phyloP scores from a whole-genome alignment of 2,888 invertebrate genomes.

The Byasa hedistus region DNA sequence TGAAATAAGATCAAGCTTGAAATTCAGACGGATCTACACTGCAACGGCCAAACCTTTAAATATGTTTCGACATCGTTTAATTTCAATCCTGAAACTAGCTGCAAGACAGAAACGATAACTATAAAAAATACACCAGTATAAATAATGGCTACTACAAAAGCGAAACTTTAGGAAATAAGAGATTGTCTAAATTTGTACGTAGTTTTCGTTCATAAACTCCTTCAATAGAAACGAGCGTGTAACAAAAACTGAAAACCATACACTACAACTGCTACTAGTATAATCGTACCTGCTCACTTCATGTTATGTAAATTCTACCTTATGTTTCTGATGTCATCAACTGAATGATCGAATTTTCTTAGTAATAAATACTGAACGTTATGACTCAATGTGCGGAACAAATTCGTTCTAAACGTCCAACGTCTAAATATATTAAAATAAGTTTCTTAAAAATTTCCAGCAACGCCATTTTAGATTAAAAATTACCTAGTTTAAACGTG shows the following conservation, averaged over 20 bases:
- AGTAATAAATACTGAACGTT: slow-evolving; percentile 24
- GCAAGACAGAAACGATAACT: too few relatives aligned
- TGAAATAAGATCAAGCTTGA: background rate
- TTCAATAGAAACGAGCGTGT: background rate
- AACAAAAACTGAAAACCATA: background rate
- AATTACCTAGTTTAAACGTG: background rate
- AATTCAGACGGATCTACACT: background rate
- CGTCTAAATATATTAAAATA: slow-evolving; percentile 3
- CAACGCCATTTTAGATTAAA: slow-evolving; percentile 3
- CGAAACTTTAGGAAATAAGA: background rate
- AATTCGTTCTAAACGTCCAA: slow-evolving; percentile 15
- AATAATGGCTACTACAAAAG: too few relatives aligned
- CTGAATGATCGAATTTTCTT: slow-evolving; percentile 32
- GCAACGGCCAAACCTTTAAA: too few relatives aligned
- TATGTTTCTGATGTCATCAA: slow-evolving; percentile 31
- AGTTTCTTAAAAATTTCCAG: slow-evolving; percentile 5
- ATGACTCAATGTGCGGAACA: slow-evolving; percentile 28
- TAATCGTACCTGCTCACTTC: background rate
- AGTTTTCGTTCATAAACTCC: background rate
- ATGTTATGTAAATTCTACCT: slow-evolving; percentile 20
- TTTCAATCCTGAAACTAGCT: background rate
- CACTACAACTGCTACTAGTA: background rate
- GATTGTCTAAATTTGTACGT: background rate
- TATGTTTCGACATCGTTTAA: too few relatives aligned
- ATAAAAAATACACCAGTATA: too few relatives aligned